These are phyloP conservation scores for Lamellibrachia luymesi DNA, from an alignment of 1,140 invertebrate genomes.

Conservation along the genomic window DNA sequence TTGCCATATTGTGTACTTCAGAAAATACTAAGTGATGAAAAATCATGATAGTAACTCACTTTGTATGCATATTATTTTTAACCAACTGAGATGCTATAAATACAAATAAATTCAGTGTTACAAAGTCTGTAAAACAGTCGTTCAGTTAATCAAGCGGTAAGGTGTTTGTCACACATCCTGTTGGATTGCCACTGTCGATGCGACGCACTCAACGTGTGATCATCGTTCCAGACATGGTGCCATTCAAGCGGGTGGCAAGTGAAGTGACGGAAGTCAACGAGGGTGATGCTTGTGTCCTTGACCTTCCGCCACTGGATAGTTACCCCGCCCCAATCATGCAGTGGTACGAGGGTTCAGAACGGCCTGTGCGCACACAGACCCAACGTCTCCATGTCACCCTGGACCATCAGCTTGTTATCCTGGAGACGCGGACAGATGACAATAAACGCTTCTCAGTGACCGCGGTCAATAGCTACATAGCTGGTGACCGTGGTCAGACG, in stretches of 20 bases:
- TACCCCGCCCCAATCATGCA: constrained; percentile 77
- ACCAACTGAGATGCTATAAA: no score
- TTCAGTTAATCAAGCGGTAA: neutral
- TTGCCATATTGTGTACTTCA: no score
- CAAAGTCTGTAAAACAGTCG: no score
- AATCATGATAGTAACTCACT: no score
- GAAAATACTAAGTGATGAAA: no score
- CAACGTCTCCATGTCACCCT: constrained; percentile 63
- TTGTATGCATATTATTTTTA: no score
- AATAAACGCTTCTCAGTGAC: constrained; percentile 63
- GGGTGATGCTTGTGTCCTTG: constrained; percentile 77
- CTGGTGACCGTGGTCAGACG: constrained; percentile 76
- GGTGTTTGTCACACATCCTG: neutral
- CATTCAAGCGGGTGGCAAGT: constrained; percentile 72
- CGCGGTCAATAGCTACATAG: constrained; percentile 77
- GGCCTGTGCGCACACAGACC: constrained; percentile 78
- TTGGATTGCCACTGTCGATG: neutral
- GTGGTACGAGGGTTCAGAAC: constrained; percentile 74
- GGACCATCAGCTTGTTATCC: constrained; percentile 76
- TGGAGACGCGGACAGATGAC: constrained; percentile 73
- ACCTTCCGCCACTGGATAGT: constrained; percentile 78
- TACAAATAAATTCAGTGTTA: no score
- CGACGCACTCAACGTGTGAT: neutral
- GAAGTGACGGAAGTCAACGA: constrained; percentile 68
- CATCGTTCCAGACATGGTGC: constrained; percentile 73